These are phyloP conservation scores for Tenthredo scrophulariae DNA, from an alignment of 2,888 invertebrate genomes.

Conservation along the genomic window DNA sequence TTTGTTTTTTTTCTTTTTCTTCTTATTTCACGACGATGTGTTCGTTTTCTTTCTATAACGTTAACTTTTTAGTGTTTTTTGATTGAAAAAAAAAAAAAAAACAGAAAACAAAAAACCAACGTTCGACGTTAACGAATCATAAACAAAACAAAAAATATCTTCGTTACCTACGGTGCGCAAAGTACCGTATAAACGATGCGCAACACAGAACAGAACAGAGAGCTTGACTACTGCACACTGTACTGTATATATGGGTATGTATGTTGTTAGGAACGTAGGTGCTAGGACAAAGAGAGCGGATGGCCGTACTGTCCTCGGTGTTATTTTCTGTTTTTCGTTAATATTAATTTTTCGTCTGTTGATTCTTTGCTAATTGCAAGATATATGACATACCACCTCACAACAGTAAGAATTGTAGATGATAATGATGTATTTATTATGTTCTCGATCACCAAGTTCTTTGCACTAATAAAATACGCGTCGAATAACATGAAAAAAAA, in stretches of 20 bases:
- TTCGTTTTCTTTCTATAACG: not conserved
- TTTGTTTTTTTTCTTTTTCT: not conserved
- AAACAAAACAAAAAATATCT: not conserved
- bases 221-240: not conserved
- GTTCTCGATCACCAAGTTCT: not conserved
- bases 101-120: not conserved
- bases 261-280: not conserved
- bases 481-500: not conserved
- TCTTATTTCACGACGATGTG: not conserved
- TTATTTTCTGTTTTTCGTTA: not conserved
- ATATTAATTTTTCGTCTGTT: not conserved
- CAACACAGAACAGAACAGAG: slow-evolving; percentile 7
- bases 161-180: not conserved
- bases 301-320: not conserved
- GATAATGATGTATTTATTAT: not conserved
- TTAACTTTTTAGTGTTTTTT: not conserved
- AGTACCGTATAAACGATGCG: slow-evolving; percentile 16
- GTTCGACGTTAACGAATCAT: not conserved
- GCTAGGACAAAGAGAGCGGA: not conserved
- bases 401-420: not conserved
- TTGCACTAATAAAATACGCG: not conserved
- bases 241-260: not conserved
- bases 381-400: not conserved
- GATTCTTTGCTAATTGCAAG: not conserved
- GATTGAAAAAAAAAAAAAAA: not conserved